Conservation (phyloP, 1,140 invertebrate genomes). For the Dufourea novaeangliae region DNA sequence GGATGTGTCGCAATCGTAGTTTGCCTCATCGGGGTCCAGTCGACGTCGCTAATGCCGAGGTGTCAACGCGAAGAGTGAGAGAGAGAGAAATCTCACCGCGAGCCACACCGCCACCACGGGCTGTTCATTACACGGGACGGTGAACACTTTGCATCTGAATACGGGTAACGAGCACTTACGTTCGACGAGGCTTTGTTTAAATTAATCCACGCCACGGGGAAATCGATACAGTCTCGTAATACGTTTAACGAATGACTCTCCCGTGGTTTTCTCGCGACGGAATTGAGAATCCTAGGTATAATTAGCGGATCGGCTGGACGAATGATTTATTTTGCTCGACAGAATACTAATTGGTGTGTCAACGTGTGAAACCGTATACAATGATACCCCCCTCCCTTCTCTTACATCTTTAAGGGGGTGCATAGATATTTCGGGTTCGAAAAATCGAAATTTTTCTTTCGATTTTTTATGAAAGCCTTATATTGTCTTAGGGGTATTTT, state of each 20-base stretch:
- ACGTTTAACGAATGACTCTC: background rate
- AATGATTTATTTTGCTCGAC: too few species aligned
- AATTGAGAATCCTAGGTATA: too few species aligned
- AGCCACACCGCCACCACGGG: too few species aligned
- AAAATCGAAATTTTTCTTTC: too few species aligned
- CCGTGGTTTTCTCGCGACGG: too few species aligned
- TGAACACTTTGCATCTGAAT: constrained; percentile 19
- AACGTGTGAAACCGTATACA: too few species aligned
- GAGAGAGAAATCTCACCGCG: background rate
- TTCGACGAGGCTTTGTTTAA: constrained; percentile 4
- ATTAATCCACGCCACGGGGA: constrained; percentile 1
- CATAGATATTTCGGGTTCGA: too few species aligned
- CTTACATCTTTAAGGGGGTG: too few species aligned
- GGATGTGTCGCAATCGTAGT: constrained; percentile 33
- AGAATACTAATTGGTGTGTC: too few species aligned
- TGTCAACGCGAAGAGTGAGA: constrained; percentile 34
- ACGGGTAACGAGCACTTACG: constrained; percentile 10
- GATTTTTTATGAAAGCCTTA: too few species aligned
- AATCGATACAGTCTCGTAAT: constrained; percentile 3
- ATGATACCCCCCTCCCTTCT: too few species aligned
- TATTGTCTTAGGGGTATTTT: too few species aligned
- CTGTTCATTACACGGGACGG: constrained; percentile 6
- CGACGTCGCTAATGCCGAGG: constrained; percentile 32
- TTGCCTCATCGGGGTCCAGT: constrained; percentile 24
- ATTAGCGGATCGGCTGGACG: background rate